Conservation (phyloP, 2,888 invertebrate species). For the Malacosoma neustria region DNA sequence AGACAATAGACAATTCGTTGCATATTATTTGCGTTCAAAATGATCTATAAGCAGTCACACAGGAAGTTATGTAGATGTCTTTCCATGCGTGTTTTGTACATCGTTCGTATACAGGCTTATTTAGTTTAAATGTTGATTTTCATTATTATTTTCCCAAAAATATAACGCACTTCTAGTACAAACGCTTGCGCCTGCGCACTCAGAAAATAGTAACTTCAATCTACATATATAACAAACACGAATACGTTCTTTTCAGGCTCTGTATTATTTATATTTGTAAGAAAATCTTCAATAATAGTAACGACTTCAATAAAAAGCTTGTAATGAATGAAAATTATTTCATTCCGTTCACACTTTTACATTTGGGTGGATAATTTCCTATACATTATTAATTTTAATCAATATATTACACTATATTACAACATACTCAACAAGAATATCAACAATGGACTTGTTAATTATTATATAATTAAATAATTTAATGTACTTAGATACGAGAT, state of each 20-base stretch:
- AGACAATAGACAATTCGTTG: no score
- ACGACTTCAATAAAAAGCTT: slow-evolving; percentile 1
- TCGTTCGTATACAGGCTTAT: no score
- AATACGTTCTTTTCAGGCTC: background rate
- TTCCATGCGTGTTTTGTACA: no score
- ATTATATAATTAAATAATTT: slow-evolving; percentile 47
- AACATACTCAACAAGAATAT: slow-evolving; percentile 73
- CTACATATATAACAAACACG: background rate
- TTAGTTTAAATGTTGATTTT: no score
- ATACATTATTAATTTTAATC: slow-evolving; percentile 26
- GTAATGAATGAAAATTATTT: slow-evolving; percentile 1
- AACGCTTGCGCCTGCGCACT: background rate
- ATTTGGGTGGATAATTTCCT: slow-evolving; percentile 10
- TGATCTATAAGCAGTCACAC: no score
- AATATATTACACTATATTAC: slow-evolving; percentile 47
- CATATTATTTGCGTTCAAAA: no score
- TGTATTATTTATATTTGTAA: background rate
- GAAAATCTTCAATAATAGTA: background rate
- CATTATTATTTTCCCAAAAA: no score
- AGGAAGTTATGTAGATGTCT: no score
- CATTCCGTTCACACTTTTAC: slow-evolving; percentile 2
- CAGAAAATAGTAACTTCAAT: background rate
- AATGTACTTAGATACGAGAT: slow-evolving; percentile 14
- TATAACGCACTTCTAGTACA: background rate
- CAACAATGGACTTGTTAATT: slow-evolving; percentile 69